Evolutionary conservation across 2,113 vertebrate species (phyloP), one percentile per base, ranked within the genome.

Genomic region (Burhinus bistriatus): DNA sequence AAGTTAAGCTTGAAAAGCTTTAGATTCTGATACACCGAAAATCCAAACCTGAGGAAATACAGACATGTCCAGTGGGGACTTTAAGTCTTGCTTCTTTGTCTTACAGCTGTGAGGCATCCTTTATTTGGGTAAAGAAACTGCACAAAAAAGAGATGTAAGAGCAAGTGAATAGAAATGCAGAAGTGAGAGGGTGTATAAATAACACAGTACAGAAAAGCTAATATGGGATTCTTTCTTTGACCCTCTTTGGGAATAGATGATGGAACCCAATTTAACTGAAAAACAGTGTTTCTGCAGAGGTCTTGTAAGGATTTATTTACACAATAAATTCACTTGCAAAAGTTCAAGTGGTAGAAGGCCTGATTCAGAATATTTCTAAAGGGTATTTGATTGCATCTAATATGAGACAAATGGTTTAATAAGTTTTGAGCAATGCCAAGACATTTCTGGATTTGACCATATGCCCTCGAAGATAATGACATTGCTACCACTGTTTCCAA

Each of bases 391-490:
- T 94, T 78, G 14, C 51, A 82, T 93, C 52, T 71, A 71, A 64
- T 76, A 52, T 77, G 47, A 89, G 69, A 89, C 20, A 89, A 92
- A 92, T 96, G 27, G 38, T 89, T 96, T 93, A 92, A 89, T 96
- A 92, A 86, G n/a, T 62, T 97, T 81, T 83, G 47, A 86, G 68
- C 51, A 93, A 59, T 83, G 51, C 64, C 90, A 36, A 82, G 55
- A 66, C 57, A 64, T 22, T 82, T 86, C 71, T 89, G 55, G 38
- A 44, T 85, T 94, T 92, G 26, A 92, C 77, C 47, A 4, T 44
- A 22, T 66, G 20, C 47, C 52, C 72, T 81, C 54, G 51, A 88
- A 95, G 36, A 88, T 52, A 80, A 78, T 68, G 30, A 36, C 38
- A 59, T 71, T 90, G 38, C 59, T 90, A 15, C 36, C 2, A 4